Percentiles rank a stretch among this genome's conserved stretches.
Evolutionary conservation across 2,797 vertebrate species (phyloP).

Genomic region (Apogon talboti): DNA sequence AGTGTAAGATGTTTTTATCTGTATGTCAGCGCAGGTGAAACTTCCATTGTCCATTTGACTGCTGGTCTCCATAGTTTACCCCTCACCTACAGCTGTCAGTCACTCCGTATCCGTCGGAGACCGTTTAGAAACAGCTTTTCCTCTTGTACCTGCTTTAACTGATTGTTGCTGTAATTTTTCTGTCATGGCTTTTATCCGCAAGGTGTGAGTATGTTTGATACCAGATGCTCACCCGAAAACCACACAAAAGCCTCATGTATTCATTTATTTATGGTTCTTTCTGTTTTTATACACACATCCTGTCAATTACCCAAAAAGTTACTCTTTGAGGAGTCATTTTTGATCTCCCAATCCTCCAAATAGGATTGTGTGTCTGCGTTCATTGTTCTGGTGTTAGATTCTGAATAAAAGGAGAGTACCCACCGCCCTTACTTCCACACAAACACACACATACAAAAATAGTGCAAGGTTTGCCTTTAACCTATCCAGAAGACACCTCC

Average conservation of each 20-base stretch:
- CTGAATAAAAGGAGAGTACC: constrained; percentile 31
- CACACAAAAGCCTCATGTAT: constrained; percentile 71
- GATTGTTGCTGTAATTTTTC: constrained; percentile 80
- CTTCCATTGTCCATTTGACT: constrained; percentile 75
- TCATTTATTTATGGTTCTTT: constrained; percentile 74
- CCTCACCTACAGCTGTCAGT: constrained; percentile 71
- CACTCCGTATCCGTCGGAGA: constrained; percentile 63
- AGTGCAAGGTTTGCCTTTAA: constrained; percentile 56
- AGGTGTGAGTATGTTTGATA: constrained; percentile 75
- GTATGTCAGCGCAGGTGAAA: constrained; percentile 51
- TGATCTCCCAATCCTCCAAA: constrained; percentile 58
- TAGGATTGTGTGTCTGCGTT: constrained; percentile 27
- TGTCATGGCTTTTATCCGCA: constrained; percentile 78
- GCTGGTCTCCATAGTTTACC: constrained; percentile 73
- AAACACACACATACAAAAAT: neutral
- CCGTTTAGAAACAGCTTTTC: constrained; percentile 43
- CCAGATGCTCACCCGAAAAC: constrained; percentile 73
- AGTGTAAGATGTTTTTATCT: constrained; percentile 71
- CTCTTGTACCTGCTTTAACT: constrained; percentile 64
- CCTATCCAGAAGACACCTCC: constrained; percentile 52
- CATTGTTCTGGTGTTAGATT: constrained; percentile 32
- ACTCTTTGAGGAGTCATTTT: constrained; percentile 64
- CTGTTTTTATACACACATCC: constrained; percentile 50
- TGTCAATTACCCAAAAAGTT: constrained; percentile 69
- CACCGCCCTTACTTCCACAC: constrained; percentile 5